Conservation (phyloP, 2,113 vertebrate species). For the Leptodactylus fuscus region DNA sequence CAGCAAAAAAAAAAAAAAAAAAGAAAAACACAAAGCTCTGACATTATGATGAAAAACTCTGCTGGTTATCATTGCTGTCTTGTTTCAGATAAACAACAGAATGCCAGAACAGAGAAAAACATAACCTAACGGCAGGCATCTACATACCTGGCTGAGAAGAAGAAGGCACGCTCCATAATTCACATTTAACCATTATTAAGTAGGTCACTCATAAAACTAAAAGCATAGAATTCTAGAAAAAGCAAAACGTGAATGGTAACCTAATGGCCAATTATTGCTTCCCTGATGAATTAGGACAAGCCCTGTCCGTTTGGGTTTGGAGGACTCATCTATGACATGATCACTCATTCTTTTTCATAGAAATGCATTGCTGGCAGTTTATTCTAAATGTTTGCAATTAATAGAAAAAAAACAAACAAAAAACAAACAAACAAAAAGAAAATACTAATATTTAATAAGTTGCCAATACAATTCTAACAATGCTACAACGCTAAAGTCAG, state of each 20-base stretch:
- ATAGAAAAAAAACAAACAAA: no score
- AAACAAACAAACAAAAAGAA: no score
- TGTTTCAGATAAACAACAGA: slow-evolving; percentile 65
- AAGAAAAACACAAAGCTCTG: slow-evolving; percentile 66
- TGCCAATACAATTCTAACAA: no score
- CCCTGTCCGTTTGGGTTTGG: not conserved
- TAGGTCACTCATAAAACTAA: not conserved
- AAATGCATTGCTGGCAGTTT: no score
- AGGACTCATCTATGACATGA: not conserved
- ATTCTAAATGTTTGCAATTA: no score
- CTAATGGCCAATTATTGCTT: no score
- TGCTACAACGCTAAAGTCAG: no score
- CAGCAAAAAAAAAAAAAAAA: slow-evolving; percentile 65
- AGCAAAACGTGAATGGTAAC: no score
- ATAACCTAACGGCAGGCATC: slow-evolving; percentile 62
- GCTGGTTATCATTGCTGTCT: slow-evolving; percentile 71
- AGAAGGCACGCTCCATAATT: slow-evolving; percentile 59
- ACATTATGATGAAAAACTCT: slow-evolving; percentile 73
- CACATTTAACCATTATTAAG: slow-evolving; percentile 54
- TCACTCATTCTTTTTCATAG: no score
- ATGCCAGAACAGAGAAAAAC: slow-evolving; percentile 51
- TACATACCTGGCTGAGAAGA: slow-evolving; percentile 58
- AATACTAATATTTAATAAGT: no score
- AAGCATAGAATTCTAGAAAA: no score
- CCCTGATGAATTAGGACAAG: not conserved